Base-by-base conservation (phyloP, 2,113 vertebrate genomes). In the Notothenia rossii region DNA sequence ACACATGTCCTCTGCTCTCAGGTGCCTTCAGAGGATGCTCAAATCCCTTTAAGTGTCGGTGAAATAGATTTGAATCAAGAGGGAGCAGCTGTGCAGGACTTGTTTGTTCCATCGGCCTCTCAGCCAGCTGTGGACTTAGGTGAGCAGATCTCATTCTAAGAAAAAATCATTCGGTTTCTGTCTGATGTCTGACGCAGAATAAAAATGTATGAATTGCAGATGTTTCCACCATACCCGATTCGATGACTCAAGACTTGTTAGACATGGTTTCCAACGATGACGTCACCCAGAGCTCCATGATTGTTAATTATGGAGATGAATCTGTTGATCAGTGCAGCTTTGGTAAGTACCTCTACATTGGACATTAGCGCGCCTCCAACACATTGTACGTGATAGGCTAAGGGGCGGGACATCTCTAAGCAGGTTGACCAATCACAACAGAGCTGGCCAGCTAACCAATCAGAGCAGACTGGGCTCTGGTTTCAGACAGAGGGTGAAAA, bases 51-150 rank as follows among this genome's bases (percentile, higher is more conserved):
- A 43, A 92, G 92, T 11, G 51, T 2, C 33, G 68, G 85, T 10
- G 88, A 92, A 76, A 25, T 71, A 29, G 59, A 68, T 50, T 63
- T 61, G 58, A 84, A 79, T 66, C 88, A 68, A 67, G 74, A 6
- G 0, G 82, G 91, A 80, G 64, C 36, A 93, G 10, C 54, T 75
- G 64, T 40, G 48, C 94, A 95, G 79, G 93, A 86, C 5, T 79
- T 92, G 0, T 90, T 94, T 64, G 91, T 92, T 59, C 94, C 95
- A 18, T 95, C 96, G 13, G 94, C 96, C 8, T 92, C 96, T 22
- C 96, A 95, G 81, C 94, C 95, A 56, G 94, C 96, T 79, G 94
- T 95, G 94, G 96, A 97, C 89, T 95, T 93, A 91, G 96, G 98
- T 98, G 84, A 81, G 20, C 5, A 48, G 0, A 43, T 62, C 43